phyloP scores from a whole-genome alignment of 2,888 invertebrate genomes.

The Eilema griseolum region DNA sequence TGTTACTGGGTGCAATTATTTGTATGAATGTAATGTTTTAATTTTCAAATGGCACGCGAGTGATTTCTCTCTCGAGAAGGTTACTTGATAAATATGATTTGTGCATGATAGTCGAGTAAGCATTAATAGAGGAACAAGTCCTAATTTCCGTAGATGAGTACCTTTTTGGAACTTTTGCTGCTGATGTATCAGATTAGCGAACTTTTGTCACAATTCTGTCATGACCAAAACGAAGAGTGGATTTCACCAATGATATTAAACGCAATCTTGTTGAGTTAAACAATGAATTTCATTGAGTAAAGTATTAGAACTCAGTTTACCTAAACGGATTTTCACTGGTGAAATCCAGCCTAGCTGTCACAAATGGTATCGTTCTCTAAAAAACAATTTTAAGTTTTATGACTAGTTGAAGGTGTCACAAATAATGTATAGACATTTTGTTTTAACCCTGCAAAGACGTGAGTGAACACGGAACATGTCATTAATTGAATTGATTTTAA shows the following conservation, averaged over 20 bases:
- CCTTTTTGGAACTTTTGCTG: no score
- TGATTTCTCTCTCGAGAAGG: no score
- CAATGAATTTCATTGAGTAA: no score
- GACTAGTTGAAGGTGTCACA: not conserved
- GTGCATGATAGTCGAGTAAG: not conserved
- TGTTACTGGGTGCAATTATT: slow-evolving; percentile 37
- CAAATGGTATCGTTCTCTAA: not conserved
- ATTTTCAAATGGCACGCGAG: not conserved
- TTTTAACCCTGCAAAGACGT: not conserved
- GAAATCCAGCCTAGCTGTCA: not conserved
- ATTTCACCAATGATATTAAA: no score
- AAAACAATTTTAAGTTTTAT: not conserved
- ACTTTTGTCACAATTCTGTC: no score
- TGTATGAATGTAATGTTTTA: slow-evolving; percentile 28
- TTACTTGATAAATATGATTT: not conserved
- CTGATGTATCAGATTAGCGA: no score
- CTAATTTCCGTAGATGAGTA: no score
- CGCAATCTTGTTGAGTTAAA: no score
- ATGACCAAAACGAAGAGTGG: no score
- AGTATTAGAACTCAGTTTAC: not conserved
- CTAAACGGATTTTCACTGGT: not conserved
- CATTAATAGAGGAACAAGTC: no score
- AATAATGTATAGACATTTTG: not conserved
- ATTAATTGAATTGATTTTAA: not conserved
- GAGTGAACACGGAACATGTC: not conserved